Percentiles rank a stretch among this genome's conserved stretches.
Conservation (phyloP, 2,113 vertebrate genomes). For the Bufo bufo region DNA sequence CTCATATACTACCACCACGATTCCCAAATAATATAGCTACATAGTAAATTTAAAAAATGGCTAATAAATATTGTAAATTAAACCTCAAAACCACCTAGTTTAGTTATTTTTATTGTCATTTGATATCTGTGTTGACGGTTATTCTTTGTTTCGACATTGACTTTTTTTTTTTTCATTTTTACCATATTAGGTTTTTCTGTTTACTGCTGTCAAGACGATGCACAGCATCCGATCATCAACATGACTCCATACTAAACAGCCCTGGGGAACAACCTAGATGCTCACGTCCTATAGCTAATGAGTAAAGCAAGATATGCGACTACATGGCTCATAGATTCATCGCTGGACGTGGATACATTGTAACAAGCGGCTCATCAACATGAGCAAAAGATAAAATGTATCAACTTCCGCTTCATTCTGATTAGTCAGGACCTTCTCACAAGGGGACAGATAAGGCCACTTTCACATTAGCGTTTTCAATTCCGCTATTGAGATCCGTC, state of each 20-base stretch:
- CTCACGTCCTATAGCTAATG: conserved; percentile 41
- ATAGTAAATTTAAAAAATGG: too few species aligned
- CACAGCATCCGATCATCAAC: not conserved
- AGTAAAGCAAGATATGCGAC: conserved; percentile 20
- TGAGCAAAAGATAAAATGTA: not conserved
- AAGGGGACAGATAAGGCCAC: not conserved
- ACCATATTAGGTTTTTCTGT: conserved; percentile 15
- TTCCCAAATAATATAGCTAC: too few species aligned
- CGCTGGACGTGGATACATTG: not conserved
- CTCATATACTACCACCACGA: not conserved
- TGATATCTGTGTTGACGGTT: not conserved
- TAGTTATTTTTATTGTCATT: not conserved
- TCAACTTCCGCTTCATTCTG: not conserved
- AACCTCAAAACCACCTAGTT: not conserved
- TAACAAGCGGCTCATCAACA: not conserved
- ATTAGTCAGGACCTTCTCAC: not conserved
- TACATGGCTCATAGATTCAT: conserved; percentile 10
- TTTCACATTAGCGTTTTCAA: too few species aligned
- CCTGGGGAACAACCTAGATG: conserved; percentile 23
- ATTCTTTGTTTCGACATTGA: not conserved
- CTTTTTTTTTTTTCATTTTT: not conserved
- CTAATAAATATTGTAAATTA: not conserved
- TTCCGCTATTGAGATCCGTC: too few species aligned
- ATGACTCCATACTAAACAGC: conserved; percentile 19
- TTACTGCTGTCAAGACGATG: conserved; percentile 22